Base-by-base conservation (phyloP, 2,888 invertebrate species). In the Lomographa bimaculata region DNA sequence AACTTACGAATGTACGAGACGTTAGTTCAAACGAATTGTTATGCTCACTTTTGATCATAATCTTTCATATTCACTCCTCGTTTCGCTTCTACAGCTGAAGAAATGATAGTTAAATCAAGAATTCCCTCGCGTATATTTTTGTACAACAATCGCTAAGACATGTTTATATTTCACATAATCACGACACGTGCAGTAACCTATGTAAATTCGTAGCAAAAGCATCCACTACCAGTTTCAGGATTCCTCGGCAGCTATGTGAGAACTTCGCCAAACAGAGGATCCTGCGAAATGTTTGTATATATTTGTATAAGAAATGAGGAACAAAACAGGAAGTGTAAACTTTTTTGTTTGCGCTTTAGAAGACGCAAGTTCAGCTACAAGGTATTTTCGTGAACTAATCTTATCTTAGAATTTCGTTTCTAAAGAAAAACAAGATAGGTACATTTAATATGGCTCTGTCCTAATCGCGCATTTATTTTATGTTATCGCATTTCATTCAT, bases 301-400 rank as follows among this genome's bases (percentile, higher is more conserved):
- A 82, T 83, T 82, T 79, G 79, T 78, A 68, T 80, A 76, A 76
- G 77, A 77, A 81, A 82, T 82, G 76, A 81, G 78, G 47, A 64
- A 57, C 58, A 66, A 63, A 71, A 70, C 64, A 71, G 71, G 70
- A 78, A 78, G 62, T 62, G 66, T 63, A 59, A 62, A 63, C 57
- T 66, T 72, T n/a, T 71, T 71, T 65, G 64, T 73, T 71, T 57
- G 48, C 50, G 54, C 32, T 43, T 43, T 33, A 36, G 17, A 26
- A 26, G 26, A 27, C 30, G 19, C 10, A 23, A 35, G 30, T 30
- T 30, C 21, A 30, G 24, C 17, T 35, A n/a, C 11, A 10, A 20
- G 20, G 6, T 20, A 25, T 35, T 35, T 35, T 35, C 18, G 7
- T 21, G 8, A 10, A 14, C 16, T 44, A 26, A 8, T 26, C 14